Base-by-base conservation (phyloP, 2,888 invertebrate species). In the Pyrgus malvae region DNA sequence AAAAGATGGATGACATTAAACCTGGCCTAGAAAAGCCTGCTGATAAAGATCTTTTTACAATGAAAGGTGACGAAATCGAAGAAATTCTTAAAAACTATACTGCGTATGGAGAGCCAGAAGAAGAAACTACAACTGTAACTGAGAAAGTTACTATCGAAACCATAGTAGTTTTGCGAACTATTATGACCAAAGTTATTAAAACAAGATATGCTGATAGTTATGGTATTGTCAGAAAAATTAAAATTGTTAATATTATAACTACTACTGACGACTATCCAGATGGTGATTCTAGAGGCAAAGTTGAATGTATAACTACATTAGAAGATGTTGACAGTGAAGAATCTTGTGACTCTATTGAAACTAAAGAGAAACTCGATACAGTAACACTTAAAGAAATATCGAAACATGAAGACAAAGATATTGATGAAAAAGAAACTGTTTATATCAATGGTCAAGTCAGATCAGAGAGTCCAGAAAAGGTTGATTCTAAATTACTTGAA, bases 251-350 rank as follows among this genome's bases (percentile, higher is more conserved):
- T n/a, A 59, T 65, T 19, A 70, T 61, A 46, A 73, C 68, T 0
- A 62, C 65, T 7, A 64, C 62, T 31, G 72, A 70, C 57, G 73
- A 75, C 33, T 68, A 72, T 46, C 72, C 71, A 2, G 70, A 75
- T 62, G 70, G 74, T 7, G 61, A 66, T 16, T 55, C 71, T n/a
- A 64, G 56, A 45, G 67, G 67, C 9, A 71, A 67, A 38, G 69
- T 45, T 29, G 29, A 45, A 45, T 17, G 38, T 21, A 45, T 12
- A 27, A 11, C 23, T 14, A 16, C 23, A n/a, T 37, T 53, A 40
- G 44, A 37, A 23, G 53, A 53, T 16, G 11, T 31, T 8, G 53
- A 44, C 2, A 23, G 2, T 0, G n/a, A 12, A 7, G 38, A 46
- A 23, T 2, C 5, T 31, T 27, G 11, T 8, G 7, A 21, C 6